A percentile compares a stretch with the other conserved stretches of the same genome.
phyloP scores from a whole-genome alignment of 2,888 invertebrate species.

The Ornithoptera alexandrae region DNA sequence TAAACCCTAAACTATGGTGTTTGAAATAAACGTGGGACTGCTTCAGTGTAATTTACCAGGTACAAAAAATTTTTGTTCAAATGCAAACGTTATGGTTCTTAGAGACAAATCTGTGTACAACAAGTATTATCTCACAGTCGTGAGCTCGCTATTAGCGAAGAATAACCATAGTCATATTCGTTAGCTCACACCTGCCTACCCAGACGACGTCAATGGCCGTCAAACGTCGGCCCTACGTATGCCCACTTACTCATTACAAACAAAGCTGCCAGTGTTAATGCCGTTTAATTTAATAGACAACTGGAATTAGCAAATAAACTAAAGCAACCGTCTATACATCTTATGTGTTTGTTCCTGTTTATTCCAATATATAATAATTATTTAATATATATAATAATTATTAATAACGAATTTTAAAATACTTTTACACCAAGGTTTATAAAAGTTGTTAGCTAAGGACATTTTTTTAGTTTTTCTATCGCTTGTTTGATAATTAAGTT shows the following conservation, averaged over 20 bases:
- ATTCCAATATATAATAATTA: neutral
- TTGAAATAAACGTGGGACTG: constrained; percentile 20
- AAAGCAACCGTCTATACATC: neutral
- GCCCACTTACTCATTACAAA: constrained; percentile 40
- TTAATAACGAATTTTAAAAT: no score
- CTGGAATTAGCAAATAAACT: constrained; percentile 20
- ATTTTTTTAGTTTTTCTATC: no score
- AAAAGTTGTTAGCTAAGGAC: no score
- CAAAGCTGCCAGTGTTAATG: constrained; percentile 39
- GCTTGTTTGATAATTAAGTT: no score
- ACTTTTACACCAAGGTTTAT: no score
- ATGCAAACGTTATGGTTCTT: constrained; percentile 10
- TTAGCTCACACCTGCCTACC: constrained; percentile 61
- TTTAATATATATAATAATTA: no score
- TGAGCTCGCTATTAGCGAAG: constrained; percentile 42
- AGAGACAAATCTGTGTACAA: constrained; percentile 25
- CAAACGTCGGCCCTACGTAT: constrained; percentile 54
- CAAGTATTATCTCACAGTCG: constrained; percentile 34
- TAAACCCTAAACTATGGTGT: constrained; percentile 15
- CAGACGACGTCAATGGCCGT: constrained; percentile 73
- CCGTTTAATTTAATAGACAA: constrained; percentile 33
- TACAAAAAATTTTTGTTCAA: constrained; percentile 17
- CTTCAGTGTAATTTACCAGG: constrained; percentile 4
- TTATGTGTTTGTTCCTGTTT: neutral
- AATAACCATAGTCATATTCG: constrained; percentile 35